Evolutionary conservation across 2,113 vertebrate genomes (phyloP), one percentile per base, ranked within the genome.

Genomic region (Gnathonemus echidnorhynchus): DNA sequence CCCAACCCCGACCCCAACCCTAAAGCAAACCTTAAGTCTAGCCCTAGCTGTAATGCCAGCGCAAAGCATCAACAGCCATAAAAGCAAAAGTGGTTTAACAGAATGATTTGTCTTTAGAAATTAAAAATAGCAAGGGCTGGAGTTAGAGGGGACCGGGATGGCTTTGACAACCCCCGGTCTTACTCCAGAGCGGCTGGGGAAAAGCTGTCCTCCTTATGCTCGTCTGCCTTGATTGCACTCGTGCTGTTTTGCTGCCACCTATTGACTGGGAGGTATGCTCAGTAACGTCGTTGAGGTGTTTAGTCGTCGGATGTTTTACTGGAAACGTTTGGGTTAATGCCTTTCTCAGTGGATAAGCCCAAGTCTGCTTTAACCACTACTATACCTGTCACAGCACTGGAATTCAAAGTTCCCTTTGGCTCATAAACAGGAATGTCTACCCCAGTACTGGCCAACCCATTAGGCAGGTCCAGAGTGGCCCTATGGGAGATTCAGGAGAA

Each of bases 191-290:
- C 35, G 27, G 31, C 45, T 42, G 49, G 46, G 46, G 84, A 45
- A 45, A 24, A 74, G 49, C 24, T 50, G 31, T 45, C n/a, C 17
- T 74, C n/a, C 87, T 31, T 7, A 27, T 13, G 11, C 48, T 45
- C 10, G 15, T 4, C 56, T 86, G 50, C 89, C 46, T 31, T 80
- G 24, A 24, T 46, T 17, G 74, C 46, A 86, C 39, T 74, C 84
- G 49, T 11, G 35, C 89, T 92, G 88, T 7, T 92, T 45, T 92
- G 93, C 92, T 95, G 94, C 94, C 94, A 94, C 92, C 95, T 94
- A 94, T 92, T 91, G 94, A 89, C 84, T 10, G 53, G 2, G 90
- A 52, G 19, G 24, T 45, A 89, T 46, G 89, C 39, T 42, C 17
- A 45, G 48, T 27, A 56, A 42, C 15, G 31, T 39, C 19, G 35